These are phyloP conservation scores for Leptinotarsa haldemani DNA, from an alignment of 2,888 invertebrate species.

Conservation along the genomic window DNA sequence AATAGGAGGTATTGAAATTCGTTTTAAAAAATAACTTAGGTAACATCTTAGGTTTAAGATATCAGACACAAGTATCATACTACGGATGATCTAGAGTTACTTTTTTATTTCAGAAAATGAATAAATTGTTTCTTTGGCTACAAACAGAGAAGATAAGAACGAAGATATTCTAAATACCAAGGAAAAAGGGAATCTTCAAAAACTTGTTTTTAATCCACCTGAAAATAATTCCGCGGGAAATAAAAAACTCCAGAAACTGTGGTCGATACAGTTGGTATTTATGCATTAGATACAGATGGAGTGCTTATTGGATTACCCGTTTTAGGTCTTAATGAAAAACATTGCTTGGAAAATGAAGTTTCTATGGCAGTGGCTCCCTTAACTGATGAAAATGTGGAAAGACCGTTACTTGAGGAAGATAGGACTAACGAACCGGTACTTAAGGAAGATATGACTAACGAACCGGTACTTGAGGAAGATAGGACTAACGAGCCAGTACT, in stretches of 20 bases:
- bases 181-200: neutral
- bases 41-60: neutral
- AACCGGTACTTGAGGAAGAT: neutral
- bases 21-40: neutral
- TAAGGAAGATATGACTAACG: neutral
- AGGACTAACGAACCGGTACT: neutral
- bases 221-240: neutral
- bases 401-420: neutral
- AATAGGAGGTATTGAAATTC: neutral
- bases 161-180: neutral
- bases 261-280: neutral
- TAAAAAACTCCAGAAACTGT: constrained; percentile 3
- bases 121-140: neutral
- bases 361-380: neutral
- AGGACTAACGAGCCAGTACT: neutral
- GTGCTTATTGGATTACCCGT: neutral
- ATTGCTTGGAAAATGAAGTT: neutral
- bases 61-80: constrained; percentile 5
- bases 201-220: neutral
- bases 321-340: neutral
- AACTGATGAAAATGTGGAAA: constrained; percentile 1
- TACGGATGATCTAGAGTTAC: neutral
- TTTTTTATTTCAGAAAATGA: neutral
- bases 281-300: neutral
- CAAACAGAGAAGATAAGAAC: neutral